These are phyloP conservation scores for Eremobia ochroleuca DNA, from an alignment of 2,888 invertebrate species.

Conservation along the genomic window DNA sequence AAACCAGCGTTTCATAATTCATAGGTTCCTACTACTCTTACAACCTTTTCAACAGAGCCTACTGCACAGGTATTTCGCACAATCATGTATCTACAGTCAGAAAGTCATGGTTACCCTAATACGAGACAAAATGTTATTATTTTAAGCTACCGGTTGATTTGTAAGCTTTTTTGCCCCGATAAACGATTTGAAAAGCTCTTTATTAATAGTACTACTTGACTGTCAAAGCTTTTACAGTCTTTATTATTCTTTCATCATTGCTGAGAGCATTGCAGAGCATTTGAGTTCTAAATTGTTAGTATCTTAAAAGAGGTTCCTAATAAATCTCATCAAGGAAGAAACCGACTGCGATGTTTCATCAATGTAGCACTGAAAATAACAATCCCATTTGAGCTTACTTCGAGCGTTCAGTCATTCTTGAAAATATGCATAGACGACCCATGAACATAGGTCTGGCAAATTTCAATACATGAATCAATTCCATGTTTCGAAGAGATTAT, in stretches of 20 bases:
- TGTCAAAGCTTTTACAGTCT: conserved; percentile 13
- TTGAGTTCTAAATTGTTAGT: neutral
- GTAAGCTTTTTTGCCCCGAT: conserved; percentile 35
- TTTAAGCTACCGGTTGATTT: conserved; percentile 69
- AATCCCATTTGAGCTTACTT: neutral
- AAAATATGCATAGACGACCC: neutral
- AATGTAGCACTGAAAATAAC: conserved; percentile 6
- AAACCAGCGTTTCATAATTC: neutral
- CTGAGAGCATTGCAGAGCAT: conserved; percentile 2
- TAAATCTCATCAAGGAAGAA: neutral
- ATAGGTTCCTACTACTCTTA: conserved; percentile 4
- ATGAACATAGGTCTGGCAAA: neutral
- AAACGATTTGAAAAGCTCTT: conserved; percentile 36
- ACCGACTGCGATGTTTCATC: neutral
- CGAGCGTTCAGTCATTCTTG: neutral
- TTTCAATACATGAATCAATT: neutral
- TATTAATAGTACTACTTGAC: conserved; percentile 24
- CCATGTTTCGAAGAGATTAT: neutral
- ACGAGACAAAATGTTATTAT: conserved; percentile 55
- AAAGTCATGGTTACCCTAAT: conserved; percentile 69
- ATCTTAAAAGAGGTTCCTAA: neutral
- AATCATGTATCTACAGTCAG: neutral
- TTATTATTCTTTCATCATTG: neutral
- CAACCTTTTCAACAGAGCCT: neutral
- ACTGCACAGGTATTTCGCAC: neutral